Percentiles rank a stretch among this genome's conserved stretches.
phyloP scores from a whole-genome alignment of 2,888 invertebrate species.

The Mythimna vitellina region DNA sequence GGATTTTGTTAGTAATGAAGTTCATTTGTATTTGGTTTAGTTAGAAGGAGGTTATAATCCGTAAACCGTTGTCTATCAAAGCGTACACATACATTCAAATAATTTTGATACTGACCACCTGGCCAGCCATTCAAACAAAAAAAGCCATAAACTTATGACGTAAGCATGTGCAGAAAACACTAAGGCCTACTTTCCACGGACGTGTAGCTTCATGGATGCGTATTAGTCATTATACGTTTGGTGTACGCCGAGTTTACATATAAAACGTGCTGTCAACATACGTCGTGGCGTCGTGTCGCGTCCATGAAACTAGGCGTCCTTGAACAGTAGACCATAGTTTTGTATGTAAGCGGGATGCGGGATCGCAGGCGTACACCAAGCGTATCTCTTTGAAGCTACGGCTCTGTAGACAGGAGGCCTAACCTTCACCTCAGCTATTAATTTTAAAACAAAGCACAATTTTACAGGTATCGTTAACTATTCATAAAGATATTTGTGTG shows the following conservation, averaged over 20 bases:
- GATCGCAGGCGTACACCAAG: no score
- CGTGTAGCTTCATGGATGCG: no score
- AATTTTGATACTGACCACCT: not conserved
- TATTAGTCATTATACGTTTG: no score
- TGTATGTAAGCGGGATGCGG: no score
- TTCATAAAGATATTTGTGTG: constrained; percentile 24
- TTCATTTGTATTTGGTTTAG: constrained; percentile 4
- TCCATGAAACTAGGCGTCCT: no score
- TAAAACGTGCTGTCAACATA: no score
- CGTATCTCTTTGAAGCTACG: no score
- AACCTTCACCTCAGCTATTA: constrained; percentile 6
- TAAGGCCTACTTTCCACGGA: not conserved
- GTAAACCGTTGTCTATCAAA: constrained; percentile 16
- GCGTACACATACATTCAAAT: constrained; percentile 12
- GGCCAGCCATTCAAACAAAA: not conserved
- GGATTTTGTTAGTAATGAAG: constrained; percentile 39
- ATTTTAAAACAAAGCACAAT: not conserved
- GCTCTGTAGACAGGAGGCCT: no score
- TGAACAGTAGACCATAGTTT: no score
- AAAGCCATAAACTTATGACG: not conserved
- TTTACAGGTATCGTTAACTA: constrained; percentile 7
- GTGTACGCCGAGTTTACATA: no score
- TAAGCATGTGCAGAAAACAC: constrained; percentile 21
- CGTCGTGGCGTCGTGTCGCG: no score
- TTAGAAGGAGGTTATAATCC: constrained; percentile 10